These are phyloP conservation scores for Autographa gamma DNA, from an alignment of 2,888 invertebrate species.

Conservation along the genomic window DNA sequence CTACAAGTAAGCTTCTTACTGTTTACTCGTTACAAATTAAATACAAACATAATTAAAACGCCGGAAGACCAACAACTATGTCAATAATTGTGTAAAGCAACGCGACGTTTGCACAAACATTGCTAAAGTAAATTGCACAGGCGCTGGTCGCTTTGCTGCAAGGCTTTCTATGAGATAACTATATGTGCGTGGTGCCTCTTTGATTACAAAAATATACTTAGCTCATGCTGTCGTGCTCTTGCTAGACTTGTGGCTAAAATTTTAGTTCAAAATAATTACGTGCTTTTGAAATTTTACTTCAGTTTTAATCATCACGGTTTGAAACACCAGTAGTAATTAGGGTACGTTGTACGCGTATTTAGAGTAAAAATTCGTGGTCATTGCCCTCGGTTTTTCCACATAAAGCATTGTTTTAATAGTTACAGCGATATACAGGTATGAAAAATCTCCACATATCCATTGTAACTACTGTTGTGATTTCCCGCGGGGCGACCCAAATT, in stretches of 20 bases:
- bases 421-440: slow-evolving; percentile 18
- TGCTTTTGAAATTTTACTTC: too few species aligned
- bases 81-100: slow-evolving; percentile 3
- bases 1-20: background rate
- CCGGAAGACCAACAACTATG: background rate
- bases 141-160: slow-evolving; percentile 17
- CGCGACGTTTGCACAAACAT: background rate
- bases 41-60: slow-evolving; percentile 3
- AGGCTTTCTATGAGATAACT: background rate
- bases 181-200: background rate
- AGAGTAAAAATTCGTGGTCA: background rate
- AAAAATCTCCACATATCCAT: slow-evolving; percentile 36
- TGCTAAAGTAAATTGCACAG: slow-evolving; percentile 27
- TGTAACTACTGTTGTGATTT: slow-evolving; percentile 45
- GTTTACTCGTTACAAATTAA: slow-evolving; percentile 3
- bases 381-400: background rate
- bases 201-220: background rate
- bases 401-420: slow-evolving; percentile 3
- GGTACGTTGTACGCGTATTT: too few species aligned
- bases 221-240: too few species aligned
- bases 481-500: slow-evolving; percentile 42
- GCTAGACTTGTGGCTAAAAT: background rate
- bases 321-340: too few species aligned
- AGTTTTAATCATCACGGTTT: too few species aligned
- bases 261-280: background rate